Base-by-base conservation (phyloP, 2,113 vertebrate genomes). In the Leucosticte australis region DNA sequence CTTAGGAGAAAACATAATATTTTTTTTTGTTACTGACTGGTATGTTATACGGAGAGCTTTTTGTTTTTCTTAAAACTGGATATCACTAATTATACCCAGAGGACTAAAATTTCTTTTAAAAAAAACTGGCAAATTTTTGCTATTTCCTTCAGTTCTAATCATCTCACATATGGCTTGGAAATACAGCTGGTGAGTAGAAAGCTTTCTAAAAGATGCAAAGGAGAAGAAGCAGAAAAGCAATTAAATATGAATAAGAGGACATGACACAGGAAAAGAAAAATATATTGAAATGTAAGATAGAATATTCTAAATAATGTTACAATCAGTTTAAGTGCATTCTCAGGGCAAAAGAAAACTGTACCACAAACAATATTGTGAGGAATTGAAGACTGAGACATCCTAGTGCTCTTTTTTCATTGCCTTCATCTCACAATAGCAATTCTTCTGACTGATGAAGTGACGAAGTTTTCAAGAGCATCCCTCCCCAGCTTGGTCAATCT, bases 251-350 rank as follows among this genome's bases (percentile, higher is more conserved):
- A n/a, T 52, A 94, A 74, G 50, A 50, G 55, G 62, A 85, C 30
- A 87, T 33, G 78, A 82, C 88, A 95, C 6, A 94, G 68, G 17
- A 85, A 80, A 90, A 93, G 44, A 88, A 75, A 73, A 55, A 78
- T 3, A 78, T 39, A 83, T 15, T 83, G 53, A 94, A 93, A 75
- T 65, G 26, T 67, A 80, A 59, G 67, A 63, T 13, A 71, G 26
- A 73, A 59, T 87, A 74, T 19, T 56, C 64, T 83, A 82, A 92
- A 91, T 70, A 94, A 95, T 30, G 52, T 68, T 82, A 46, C 31
- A 85, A 79, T 71, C 73, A 87, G 35, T 96, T 95, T 73, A 96
- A 94, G 86, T 14, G 28, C 59, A 89, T 84, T 87, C 33, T 55
- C 23, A 39, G 42, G 62, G 37, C 50, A 62, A 96, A 92, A 93